Base-by-base conservation (phyloP, 1,140 invertebrate genomes). In the Zaprionus taronus region DNA sequence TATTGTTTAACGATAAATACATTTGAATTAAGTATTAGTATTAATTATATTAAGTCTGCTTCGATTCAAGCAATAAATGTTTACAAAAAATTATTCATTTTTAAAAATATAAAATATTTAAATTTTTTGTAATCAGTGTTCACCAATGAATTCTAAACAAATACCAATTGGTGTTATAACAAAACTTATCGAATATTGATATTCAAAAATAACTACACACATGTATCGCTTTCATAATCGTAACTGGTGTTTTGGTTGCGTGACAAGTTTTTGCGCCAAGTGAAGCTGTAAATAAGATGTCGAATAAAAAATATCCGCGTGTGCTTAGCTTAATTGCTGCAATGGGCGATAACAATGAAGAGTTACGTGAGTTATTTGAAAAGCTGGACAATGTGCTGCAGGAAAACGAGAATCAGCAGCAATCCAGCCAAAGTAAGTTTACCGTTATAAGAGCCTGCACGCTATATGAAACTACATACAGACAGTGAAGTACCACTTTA, bases 301-400 rank as follows among this genome's bases (percentile, higher is more conserved):
- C 44, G 2, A 28, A 12, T 12, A 9, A 28, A 4, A 12, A 34
- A 5, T 74, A 57, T 49, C 36, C 65, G 0, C 57, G 38, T 14
- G 28, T 57, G 0, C 12, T 17, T 28, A 20, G 17, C 36, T 49
- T 7, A 5, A 74, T 74, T 31, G 49, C 17, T 5, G 17, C 14
- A 3, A 22, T 74, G 28, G 44, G 36, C 11, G 14, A 9, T 15
- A 36, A 36, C 7, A 38, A 63, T 69, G 20, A 20, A 17, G 57
- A 63, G 5, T 1, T 74, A 12, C 26, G n/a, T 2, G 17, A 49
- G n/a, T 2, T 47, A 4, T 62, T 62, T 2, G 47, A 0, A 2
- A n/a, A 22, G 4, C 31, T 74, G 15, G 72, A 74, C 20, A 28
- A 22, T 38, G 58, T 20, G 2, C 28, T 74, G 9, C 6, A 62